Evolutionary conservation across 2,113 vertebrate genomes (phyloP).

Genomic region (Azemiops feae): DNA sequence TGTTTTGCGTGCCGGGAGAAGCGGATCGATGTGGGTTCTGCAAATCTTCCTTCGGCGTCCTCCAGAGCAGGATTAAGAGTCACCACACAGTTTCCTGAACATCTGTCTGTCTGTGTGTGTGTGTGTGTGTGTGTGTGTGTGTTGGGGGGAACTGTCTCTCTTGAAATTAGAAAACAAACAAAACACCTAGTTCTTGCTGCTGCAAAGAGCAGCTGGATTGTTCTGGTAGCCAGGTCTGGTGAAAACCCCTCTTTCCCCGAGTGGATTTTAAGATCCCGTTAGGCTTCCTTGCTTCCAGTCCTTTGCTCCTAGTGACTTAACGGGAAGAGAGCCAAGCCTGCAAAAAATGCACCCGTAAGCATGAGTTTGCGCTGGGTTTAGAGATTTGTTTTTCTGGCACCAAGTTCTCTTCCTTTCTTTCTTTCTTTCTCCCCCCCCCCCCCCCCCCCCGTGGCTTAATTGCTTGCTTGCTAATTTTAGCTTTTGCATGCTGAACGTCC

Average conservation of each 20-base stretch:
- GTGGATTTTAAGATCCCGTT: not conserved
- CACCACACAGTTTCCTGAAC: not conserved
- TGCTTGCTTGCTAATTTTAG: not conserved
- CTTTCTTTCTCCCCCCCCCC: accelerated
- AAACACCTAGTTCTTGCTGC: not conserved
- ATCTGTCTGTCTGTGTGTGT: not conserved
- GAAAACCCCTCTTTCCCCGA: too few species aligned
- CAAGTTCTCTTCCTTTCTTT: not conserved
- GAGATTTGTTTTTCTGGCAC: not conserved
- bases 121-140: too few species aligned
- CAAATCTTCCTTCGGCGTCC: not conserved
- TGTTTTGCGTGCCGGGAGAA: not conserved
- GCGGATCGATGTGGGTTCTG: not conserved
- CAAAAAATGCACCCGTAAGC: not conserved
- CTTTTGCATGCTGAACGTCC: not conserved
- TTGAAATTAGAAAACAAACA: not conserved
- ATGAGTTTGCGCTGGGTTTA: not conserved
- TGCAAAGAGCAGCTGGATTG: not conserved
- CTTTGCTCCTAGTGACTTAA: too few species aligned
- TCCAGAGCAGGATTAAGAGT: not conserved
- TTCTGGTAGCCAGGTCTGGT: not conserved
- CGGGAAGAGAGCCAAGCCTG: not conserved
- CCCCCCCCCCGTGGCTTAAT: not conserved
- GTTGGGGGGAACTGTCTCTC: not conserved
- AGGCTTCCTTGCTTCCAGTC: not conserved